Evolutionary conservation across 2,113 vertebrate genomes (phyloP).

Genomic region (Lycocorax pyrrhopterus): DNA sequence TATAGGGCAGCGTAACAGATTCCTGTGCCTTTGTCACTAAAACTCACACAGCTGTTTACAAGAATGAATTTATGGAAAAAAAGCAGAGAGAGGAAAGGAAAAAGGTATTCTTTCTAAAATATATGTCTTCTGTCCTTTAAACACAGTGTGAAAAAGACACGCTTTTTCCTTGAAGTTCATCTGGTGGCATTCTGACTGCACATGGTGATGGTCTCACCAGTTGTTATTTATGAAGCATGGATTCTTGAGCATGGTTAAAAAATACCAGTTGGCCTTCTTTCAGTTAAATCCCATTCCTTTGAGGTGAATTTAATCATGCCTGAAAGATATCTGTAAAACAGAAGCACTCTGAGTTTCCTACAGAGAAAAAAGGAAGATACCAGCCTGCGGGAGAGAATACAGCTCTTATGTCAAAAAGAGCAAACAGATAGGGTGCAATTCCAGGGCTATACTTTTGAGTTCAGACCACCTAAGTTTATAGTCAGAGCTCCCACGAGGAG

Average conservation of each 20-base stretch:
- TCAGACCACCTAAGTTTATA: not conserved
- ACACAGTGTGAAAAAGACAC: not conserved
- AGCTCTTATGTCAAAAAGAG: not conserved
- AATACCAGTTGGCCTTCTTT: constrained; percentile 15
- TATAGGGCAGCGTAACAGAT: not conserved
- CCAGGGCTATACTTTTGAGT: not conserved
- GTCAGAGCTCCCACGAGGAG: not conserved
- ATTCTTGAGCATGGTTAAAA: constrained; percentile 11
- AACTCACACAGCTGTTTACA: not conserved
- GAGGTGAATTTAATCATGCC: constrained; percentile 13
- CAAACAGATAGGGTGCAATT: not conserved
- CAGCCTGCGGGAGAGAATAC: not conserved
- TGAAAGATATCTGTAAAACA: constrained; percentile 31
- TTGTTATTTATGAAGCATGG: constrained; percentile 26
- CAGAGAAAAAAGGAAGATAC: constrained; percentile 39
- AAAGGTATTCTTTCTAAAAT: not conserved
- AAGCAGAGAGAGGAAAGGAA: not conserved
- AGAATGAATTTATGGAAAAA: not conserved
- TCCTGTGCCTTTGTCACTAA: not conserved
- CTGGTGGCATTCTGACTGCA: not conserved
- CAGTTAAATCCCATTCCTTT: constrained; percentile 20
- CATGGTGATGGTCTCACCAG: not conserved
- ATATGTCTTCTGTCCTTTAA: not conserved
- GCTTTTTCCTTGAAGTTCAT: not conserved
- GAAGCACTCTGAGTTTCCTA: constrained; percentile 31